Base-by-base conservation (phyloP, 2,888 invertebrate species). In the Spatulosminthurus flaviceps region DNA sequence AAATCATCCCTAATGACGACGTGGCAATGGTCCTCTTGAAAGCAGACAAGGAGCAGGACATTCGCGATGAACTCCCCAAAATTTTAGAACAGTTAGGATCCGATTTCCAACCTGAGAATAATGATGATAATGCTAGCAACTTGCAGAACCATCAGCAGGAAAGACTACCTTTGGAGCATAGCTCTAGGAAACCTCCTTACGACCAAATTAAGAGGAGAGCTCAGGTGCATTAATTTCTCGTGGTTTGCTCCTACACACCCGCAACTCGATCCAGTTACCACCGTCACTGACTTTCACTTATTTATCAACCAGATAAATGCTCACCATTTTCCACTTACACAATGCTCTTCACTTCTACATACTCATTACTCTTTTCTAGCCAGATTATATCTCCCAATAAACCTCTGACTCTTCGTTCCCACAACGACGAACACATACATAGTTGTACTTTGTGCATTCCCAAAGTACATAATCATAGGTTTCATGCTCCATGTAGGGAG, bases 1-100 rank as follows among this genome's bases (percentile, higher is more conserved):
- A 78, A 72, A 72, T 78, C 60, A 72, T 78, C 19, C 72, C 78
- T 7, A 66, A 61, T 61, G 77, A 80, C 42, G 80, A 77, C 42
- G 76, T 77, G 13, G 71, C 71, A 11, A 71, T 80, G 80, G 80
- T 77, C 26, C 4, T 76, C 0, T 13, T 80, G 22, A 66, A 67
- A 72, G 77, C 64, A 24, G 71, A 73, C 0, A 67, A 80, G 42
- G 80, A 64, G 29, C 29, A 28, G 24, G 77, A 64, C n/a, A 43
- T 76, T 13, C 24, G 43, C 34, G 34, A 41, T 16, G 69, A 79
- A 64, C 67, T 79, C 11, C 73, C 73, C 9, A 74, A 51, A 64
- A 75, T 79, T 34, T 24, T 79, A 22, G 75, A 79, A n/a, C 79
- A 79, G 60, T 34, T 73, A 11, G 74, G 74, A 9, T 28, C 21